Percentiles rank a stretch among this genome's conserved stretches.
These are phyloP conservation scores for Leptatherina wallacei DNA, from an alignment of 2,797 vertebrate genomes.

Conservation along the genomic window DNA sequence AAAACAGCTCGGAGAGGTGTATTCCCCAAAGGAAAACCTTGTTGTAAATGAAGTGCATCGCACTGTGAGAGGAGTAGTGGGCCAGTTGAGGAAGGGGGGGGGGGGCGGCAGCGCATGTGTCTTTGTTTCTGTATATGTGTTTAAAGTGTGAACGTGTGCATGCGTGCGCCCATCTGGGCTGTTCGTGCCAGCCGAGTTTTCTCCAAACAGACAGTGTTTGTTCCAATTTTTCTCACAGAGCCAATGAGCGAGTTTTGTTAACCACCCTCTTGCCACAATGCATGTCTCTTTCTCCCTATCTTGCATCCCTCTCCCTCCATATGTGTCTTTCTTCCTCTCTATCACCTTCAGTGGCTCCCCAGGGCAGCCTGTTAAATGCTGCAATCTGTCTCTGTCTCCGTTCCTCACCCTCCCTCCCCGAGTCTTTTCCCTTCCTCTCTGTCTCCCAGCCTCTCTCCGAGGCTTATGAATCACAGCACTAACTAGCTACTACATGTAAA, in stretches of 20 bases:
- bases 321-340: constrained; percentile 66
- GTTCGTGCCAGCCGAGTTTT: constrained; percentile 46
- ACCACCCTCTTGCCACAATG: constrained; percentile 47
- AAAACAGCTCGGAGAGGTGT: constrained; percentile 64
- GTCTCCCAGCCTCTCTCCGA: constrained; percentile 42
- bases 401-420: constrained; percentile 36
- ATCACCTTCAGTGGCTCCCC: constrained; percentile 81
- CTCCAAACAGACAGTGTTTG: constrained; percentile 52
- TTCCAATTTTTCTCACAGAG: constrained; percentile 67
- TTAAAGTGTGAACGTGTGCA: constrained; percentile 27
- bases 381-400: constrained; percentile 84
- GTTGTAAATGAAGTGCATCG: constrained; percentile 69
- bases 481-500: constrained; percentile 74
- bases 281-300: constrained; percentile 58
- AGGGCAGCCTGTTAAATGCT: constrained; percentile 82
- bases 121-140: constrained; percentile 43
- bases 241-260: constrained; percentile 18
- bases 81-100: neutral
- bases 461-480: constrained; percentile 75
- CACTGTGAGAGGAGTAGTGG: constrained; percentile 30
- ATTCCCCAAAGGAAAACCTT: constrained; percentile 45
- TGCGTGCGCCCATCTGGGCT: constrained; percentile 60
- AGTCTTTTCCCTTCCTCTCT: constrained; percentile 28
- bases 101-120: constrained; percentile 13
- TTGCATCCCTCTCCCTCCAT: constrained; percentile 55